Evolutionary conservation across 2,888 invertebrate species (phyloP).

Genomic region (Hydrotaea diabolus): DNA sequence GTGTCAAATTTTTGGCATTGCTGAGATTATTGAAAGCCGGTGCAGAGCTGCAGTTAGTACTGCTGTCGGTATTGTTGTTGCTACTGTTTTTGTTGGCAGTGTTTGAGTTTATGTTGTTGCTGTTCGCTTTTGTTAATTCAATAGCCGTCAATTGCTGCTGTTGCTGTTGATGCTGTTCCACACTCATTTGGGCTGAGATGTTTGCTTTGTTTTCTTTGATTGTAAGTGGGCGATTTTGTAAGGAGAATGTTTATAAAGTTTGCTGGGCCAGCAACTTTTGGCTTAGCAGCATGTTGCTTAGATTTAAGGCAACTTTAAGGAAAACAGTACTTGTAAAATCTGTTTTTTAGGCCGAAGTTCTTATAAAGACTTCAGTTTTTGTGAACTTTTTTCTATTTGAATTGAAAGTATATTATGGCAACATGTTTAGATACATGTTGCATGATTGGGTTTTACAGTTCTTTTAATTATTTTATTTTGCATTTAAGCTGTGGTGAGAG

Average conservation of each 20-base stretch:
- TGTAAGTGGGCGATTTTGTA: neutral
- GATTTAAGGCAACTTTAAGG: no score
- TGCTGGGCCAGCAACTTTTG: neutral
- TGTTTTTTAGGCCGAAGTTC: no score
- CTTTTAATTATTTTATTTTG: no score
- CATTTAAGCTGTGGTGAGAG: no score
- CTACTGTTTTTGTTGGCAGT: conserved; percentile 52
- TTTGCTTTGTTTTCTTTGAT: neutral
- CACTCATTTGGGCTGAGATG: conserved; percentile 59
- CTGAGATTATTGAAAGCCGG: conserved; percentile 43
- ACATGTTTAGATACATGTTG: no score
- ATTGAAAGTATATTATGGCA: no score
- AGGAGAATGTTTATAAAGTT: neutral
- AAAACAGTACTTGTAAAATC: no score
- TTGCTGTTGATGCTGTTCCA: conserved; percentile 58
- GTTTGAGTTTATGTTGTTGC: conserved; percentile 65
- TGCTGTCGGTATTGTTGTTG: conserved; percentile 56
- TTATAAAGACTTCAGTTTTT: no score
- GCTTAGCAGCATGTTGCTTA: conserved; percentile 6
- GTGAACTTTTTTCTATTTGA: no score
- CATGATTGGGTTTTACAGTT: no score
- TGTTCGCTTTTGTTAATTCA: conserved; percentile 64
- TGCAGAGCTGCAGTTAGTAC: conserved; percentile 44
- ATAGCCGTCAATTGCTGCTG: conserved; percentile 68
- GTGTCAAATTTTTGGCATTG: neutral